These are phyloP conservation scores for Cyprinella venusta DNA, from an alignment of 2,797 vertebrate genomes.

Conservation along the genomic window DNA sequence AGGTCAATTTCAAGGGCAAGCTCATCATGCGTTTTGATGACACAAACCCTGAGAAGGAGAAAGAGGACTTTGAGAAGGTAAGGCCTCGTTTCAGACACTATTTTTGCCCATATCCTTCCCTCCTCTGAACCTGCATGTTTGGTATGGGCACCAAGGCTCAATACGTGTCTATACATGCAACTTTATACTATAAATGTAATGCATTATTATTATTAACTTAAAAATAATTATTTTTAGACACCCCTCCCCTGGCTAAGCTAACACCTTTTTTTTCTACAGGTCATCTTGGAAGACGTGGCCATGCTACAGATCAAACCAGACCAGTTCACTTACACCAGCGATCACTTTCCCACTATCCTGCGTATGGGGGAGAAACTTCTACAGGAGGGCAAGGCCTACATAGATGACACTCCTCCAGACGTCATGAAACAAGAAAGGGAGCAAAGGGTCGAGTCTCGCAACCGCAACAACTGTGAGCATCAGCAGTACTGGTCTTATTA, in stretches of 20 bases:
- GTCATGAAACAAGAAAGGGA: conserved; percentile 96
- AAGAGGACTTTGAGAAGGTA: conserved; percentile 99
- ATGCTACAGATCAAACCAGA: conserved; percentile 97
- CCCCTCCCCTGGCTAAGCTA: neutral
- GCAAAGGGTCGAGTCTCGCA: conserved; percentile 88
- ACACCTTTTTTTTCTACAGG: conserved; percentile 73
- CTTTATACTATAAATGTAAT: too few relatives aligned
- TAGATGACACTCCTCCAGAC: conserved; percentile 92
- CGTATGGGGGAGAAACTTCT: conserved; percentile 89
- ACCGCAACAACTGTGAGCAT: conserved; percentile 89
- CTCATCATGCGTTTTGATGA: conserved; percentile 99
- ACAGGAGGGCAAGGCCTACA: conserved; percentile 90
- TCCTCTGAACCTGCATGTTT: neutral
- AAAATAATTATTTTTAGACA: neutral
- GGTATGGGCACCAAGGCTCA: too few relatives aligned
- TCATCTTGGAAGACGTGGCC: conserved; percentile 95
- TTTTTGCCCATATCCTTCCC: neutral
- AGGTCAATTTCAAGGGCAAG: conserved; percentile 96
- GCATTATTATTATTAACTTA: neutral
- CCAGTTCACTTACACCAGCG: conserved; percentile 97
- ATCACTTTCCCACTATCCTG: conserved; percentile 92
- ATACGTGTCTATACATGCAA: neutral
- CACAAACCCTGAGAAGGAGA: conserved; percentile 99
- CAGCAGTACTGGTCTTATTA: neutral
- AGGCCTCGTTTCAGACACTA: neutral